Conservation (phyloP, 2,113 vertebrate species). For the Hippocampus zosterae region DNA sequence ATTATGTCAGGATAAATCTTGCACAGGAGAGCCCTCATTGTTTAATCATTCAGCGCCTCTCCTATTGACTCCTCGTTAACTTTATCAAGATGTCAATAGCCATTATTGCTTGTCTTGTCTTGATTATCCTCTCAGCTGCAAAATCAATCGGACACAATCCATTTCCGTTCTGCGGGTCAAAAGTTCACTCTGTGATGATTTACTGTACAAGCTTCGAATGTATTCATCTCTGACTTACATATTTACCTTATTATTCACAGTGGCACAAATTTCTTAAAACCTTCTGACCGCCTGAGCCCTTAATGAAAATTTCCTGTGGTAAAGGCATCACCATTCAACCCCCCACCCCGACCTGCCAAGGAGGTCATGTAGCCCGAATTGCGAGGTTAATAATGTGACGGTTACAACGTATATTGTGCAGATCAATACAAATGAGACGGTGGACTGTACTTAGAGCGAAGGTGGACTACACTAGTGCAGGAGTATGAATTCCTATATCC, state of each 20-base stretch:
- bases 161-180: conserved; percentile 50
- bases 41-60: conserved; percentile 43
- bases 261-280: conserved; percentile 10
- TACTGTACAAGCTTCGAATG: conserved; percentile 11
- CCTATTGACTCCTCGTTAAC: conserved; percentile 50
- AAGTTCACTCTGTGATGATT: conserved; percentile 34
- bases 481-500: conserved; percentile 48
- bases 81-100: conserved; percentile 68
- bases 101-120: conserved; percentile 67
- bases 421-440: conserved; percentile 34
- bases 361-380: conserved; percentile 46
- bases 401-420: conserved; percentile 21
- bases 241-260: background rate
- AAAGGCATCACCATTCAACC: conserved; percentile 15
- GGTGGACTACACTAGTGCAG: conserved; percentile 1
- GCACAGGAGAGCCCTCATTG: conserved; percentile 20
- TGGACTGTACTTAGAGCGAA: background rate
- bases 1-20: conserved; percentile 23
- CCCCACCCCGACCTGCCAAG: conserved; percentile 25
- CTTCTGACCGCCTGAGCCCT: conserved; percentile 9
- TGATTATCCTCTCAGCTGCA: conserved; percentile 63
- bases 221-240: background rate
- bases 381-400: conserved; percentile 37
- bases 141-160: conserved; percentile 66
- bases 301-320: conserved; percentile 30